Evolutionary conservation across 1,140 invertebrate genomes (phyloP).

Genomic region (Portunus trituberculatus): DNA sequence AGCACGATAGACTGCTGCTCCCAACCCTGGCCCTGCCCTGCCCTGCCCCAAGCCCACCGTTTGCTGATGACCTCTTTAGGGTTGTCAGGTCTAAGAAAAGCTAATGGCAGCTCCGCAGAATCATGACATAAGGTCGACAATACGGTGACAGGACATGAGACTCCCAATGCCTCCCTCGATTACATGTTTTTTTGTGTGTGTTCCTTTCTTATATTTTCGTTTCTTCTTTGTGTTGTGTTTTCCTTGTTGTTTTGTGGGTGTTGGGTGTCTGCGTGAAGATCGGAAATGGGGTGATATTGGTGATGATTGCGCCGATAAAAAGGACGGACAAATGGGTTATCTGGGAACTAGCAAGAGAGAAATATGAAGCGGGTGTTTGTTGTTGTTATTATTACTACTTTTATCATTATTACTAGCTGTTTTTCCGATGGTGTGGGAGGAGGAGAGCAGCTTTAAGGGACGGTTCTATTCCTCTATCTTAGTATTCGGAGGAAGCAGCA

Average conservation of each 20-base stretch:
- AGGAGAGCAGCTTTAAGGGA: too few species aligned
- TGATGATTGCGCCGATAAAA: background rate
- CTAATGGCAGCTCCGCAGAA: background rate
- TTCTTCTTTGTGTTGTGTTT: background rate
- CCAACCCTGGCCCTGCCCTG: background rate
- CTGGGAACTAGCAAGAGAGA: too few species aligned
- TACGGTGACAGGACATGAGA: background rate
- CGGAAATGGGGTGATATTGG: background rate
- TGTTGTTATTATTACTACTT: too few species aligned
- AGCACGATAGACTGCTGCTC: background rate
- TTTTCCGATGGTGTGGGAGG: too few species aligned
- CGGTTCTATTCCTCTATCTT: too few species aligned
- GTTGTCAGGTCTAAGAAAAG: conserved; percentile 10
- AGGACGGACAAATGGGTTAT: background rate
- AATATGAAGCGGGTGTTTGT: too few species aligned
- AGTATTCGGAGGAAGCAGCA: too few species aligned
- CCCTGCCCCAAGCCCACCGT: background rate
- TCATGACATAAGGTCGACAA: background rate
- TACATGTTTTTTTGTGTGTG: background rate
- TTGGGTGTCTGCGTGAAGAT: background rate
- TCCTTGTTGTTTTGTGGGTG: background rate
- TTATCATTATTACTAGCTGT: too few species aligned
- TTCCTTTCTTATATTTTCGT: background rate
- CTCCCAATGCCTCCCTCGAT: too few species aligned
- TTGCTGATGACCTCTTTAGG: background rate